Conservation (phyloP, 1,140 invertebrate genomes). For the Drosophila teissieri region DNA sequence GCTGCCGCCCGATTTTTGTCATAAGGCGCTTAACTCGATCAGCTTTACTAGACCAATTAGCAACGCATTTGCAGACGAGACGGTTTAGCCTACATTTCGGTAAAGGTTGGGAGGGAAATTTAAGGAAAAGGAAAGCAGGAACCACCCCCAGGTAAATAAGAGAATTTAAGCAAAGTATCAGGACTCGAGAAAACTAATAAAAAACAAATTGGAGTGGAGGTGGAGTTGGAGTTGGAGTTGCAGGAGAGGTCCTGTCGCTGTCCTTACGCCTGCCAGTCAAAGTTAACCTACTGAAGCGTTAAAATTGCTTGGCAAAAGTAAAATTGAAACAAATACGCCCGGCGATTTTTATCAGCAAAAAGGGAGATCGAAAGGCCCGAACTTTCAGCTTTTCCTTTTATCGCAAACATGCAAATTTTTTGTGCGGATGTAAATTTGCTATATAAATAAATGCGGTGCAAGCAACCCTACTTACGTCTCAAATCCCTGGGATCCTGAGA, state of each 20-base stretch:
- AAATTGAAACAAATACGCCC: constrained; percentile 79
- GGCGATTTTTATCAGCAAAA: constrained; percentile 69
- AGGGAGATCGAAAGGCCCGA: constrained; percentile 28
- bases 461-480: constrained; percentile 80
- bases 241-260: constrained; percentile 21
- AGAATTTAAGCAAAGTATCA: constrained; percentile 52
- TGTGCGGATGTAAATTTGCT: constrained; percentile 63
- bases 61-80: constrained; percentile 63
- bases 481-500: constrained; percentile 84
- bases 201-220: constrained; percentile 28
- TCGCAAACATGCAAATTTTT: constrained; percentile 67
- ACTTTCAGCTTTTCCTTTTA: constrained; percentile 44
- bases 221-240: constrained; percentile 1
- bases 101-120: constrained; percentile 12
- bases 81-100: constrained; percentile 66
- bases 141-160: constrained; percentile 59
- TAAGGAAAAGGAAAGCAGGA: constrained; percentile 1
- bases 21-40: constrained; percentile 64
- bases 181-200: constrained; percentile 46
- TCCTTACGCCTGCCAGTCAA: constrained; percentile 70
- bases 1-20: constrained; percentile 43
- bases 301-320: constrained; percentile 75
- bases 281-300: constrained; percentile 81
- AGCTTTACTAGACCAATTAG: constrained; percentile 62
- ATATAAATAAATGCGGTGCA: constrained; percentile 54